Evolutionary conservation across 2,797 vertebrate genomes (phyloP).

Genomic region (Arctocebus calabarensis): DNA sequence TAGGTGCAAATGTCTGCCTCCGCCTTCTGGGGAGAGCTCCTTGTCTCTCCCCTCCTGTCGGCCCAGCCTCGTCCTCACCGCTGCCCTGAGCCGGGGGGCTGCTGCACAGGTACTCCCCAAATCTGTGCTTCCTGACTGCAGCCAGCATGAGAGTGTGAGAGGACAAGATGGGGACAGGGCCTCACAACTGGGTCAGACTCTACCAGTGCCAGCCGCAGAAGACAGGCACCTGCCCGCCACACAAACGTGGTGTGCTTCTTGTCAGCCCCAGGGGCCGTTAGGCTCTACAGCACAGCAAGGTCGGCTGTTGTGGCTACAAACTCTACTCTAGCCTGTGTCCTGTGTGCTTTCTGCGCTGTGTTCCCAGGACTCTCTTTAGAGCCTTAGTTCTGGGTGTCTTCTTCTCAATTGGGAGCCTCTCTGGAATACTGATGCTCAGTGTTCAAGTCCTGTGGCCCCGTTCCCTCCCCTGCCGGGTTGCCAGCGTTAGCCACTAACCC

Average conservation of each 20-base stretch:
- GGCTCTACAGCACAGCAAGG: background rate
- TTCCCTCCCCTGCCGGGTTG: conserved; percentile 24
- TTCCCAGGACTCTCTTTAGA: background rate
- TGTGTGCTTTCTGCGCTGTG: background rate
- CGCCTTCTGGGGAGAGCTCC: background rate
- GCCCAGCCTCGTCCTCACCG: background rate
- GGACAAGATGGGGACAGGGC: background rate
- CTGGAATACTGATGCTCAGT: background rate
- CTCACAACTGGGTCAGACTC: background rate
- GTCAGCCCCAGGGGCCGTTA: background rate
- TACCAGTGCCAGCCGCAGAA: background rate
- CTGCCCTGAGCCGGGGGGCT: background rate
- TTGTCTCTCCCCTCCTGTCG: background rate
- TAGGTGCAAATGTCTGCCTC: background rate
- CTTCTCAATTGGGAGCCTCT: background rate
- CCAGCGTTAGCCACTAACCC: conserved; percentile 20
- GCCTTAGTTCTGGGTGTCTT: background rate
- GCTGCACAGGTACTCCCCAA: background rate
- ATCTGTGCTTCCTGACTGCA: background rate
- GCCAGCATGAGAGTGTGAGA: background rate
- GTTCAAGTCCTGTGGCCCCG: background rate
- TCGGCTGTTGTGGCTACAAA: accelerated
- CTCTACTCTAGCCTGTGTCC: background rate
- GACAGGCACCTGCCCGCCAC: background rate
- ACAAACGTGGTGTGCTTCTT: accelerated